Evolutionary conservation across 2,113 vertebrate species (phyloP), one percentile per base, ranked within the genome.

Genomic region (Telmatochromis bifrenatus): DNA sequence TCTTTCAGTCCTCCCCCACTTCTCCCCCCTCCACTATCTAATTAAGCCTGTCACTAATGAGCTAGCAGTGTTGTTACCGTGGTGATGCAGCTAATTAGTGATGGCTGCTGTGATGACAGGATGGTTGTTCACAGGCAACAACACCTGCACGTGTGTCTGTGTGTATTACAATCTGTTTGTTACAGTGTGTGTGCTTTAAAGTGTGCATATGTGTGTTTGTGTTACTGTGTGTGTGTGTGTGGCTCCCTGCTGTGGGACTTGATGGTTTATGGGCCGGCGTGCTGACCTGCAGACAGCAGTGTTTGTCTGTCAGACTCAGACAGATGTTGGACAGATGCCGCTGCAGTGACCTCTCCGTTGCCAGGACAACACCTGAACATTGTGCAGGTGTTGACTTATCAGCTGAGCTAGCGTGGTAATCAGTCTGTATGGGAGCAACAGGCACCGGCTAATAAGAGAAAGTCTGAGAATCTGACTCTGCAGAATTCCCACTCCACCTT

Each of bases 61-160:
- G 79, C 9, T 81, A 75, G 28, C 79, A 73, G 47, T 49, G 82
- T 35, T n/a, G 84, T 87, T 91, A 54, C 86, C 54, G 7, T 56
- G 45, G 85, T 60, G 80, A 92, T 33, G 51, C 33, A 31, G 39
- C 31, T 86, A 92, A 92, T 93, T 87, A 77, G 47, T 51, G 82
- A 82, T 6, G 7, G 84, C 82, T 70, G 79, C 79, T 84, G 54
- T 42, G 80, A 79, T 88, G 82, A 90, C 56, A 45, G 23, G 37
- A 33, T 2, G 56, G 31, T n/a, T 81, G 73, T 83, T 84, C 49
- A 79, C 15, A 83, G 21, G 13, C 68, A 73, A 73, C 65, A 45
- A 58, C 90, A 88, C 88, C 60, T 35, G 31, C 10, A 17, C 4
- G 2, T 33, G 51, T 2, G 11, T 7, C 3, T 33, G 28, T 62